Percentiles rank a stretch among this genome's conserved stretches.
phyloP scores from a whole-genome alignment of 1,140 invertebrate genomes.

The Tachypleus tridentatus region DNA sequence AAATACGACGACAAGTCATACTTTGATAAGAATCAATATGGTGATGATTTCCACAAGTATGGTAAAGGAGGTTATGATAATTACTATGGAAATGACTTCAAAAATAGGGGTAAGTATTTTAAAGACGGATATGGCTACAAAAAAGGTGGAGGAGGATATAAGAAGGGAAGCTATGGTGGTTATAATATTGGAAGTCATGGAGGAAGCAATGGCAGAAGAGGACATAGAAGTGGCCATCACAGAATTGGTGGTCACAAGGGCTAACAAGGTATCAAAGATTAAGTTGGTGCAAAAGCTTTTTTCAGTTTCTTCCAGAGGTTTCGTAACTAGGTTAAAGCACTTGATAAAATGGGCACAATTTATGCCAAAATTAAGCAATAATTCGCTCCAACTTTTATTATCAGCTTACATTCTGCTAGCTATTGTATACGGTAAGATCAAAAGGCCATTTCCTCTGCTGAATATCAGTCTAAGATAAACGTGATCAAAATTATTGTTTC shows the following conservation, averaged over 20 bases:
- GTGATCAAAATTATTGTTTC: too few species aligned
- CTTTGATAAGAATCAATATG: conserved; percentile 11
- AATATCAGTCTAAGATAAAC: too few species aligned
- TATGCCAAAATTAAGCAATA: too few species aligned
- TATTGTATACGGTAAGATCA: too few species aligned
- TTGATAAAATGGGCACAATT: too few species aligned
- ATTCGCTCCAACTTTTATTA: too few species aligned
- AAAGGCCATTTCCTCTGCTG: too few species aligned
- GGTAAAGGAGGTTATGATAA: conserved; percentile 11
- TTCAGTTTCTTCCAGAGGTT: too few species aligned
- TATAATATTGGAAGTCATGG: conserved; percentile 13
- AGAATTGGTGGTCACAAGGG: background rate
- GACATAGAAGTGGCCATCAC: background rate
- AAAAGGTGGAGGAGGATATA: conserved; percentile 8
- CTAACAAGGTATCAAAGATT: background rate
- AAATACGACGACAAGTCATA: conserved; percentile 9
- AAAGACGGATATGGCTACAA: background rate
- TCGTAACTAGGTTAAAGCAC: too few species aligned
- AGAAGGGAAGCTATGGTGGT: conserved; percentile 3
- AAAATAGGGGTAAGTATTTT: too few species aligned
- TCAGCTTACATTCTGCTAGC: too few species aligned
- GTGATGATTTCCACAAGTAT: conserved; percentile 9
- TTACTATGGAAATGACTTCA: conserved; percentile 4
- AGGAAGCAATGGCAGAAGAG: conserved; percentile 1
- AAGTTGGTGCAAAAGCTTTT: too few species aligned